These are phyloP conservation scores for Holothuria leucospilota DNA, from an alignment of 53 echinoderm and acorn worm genomes.

Conservation along the genomic window DNA sequence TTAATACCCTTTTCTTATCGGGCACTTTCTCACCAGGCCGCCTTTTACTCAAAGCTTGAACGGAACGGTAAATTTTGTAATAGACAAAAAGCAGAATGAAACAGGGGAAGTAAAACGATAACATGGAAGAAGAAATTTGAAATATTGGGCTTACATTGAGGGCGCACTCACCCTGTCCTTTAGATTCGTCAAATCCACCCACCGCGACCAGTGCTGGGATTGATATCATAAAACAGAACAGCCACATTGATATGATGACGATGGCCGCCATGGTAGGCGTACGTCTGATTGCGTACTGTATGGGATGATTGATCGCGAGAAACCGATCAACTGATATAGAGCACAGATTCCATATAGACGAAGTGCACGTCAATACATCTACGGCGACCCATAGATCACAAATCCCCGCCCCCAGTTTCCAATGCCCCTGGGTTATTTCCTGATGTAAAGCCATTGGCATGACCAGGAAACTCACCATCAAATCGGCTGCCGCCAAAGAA, in stretches of 20 bases:
- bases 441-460: slow-evolving; percentile 87
- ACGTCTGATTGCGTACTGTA: slow-evolving; percentile 88
- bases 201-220: slow-evolving; percentile 87
- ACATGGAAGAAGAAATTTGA: slow-evolving; percentile 82
- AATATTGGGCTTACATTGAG: slow-evolving; percentile 93
- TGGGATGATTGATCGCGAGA: slow-evolving; percentile 88
- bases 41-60: slow-evolving; percentile 80
- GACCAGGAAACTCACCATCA: slow-evolving; percentile 77
- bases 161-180: slow-evolving; percentile 66
- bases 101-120: slow-evolving; percentile 96
- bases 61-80: slow-evolving; percentile 98
- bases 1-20: not conserved
- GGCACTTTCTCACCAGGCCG: slow-evolving; percentile 56
- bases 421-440: slow-evolving; percentile 78
- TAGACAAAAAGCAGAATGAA: slow-evolving; percentile 91
- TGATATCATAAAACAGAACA: slow-evolving; percentile 83
- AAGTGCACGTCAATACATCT: slow-evolving; percentile 88
- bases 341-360: slow-evolving; percentile 95
- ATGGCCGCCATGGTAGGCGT: slow-evolving; percentile 82
- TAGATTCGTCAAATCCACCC: slow-evolving; percentile 79
- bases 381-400: slow-evolving; percentile 92
- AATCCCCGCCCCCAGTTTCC: slow-evolving; percentile 81
- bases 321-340: slow-evolving; percentile 91
- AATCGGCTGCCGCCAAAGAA: slow-evolving; percentile 86
- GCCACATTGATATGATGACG: slow-evolving; percentile 78